Percentiles rank a stretch among this genome's conserved stretches.
Conservation (phyloP, 2,113 vertebrate genomes). For the Zosterops japonicus region DNA sequence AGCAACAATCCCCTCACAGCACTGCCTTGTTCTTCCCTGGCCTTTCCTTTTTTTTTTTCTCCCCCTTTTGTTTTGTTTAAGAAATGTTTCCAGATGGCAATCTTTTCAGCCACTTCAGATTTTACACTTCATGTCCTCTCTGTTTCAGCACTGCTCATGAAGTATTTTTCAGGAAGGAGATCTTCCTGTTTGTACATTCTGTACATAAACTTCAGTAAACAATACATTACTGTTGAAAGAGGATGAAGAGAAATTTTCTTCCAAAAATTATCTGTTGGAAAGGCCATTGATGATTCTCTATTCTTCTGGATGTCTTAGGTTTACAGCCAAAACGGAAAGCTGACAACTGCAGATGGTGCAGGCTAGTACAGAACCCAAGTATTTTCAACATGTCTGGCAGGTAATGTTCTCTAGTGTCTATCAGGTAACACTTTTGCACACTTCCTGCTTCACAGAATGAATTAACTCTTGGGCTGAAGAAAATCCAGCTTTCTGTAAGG, state of each 20-base stretch:
- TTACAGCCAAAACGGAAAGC: constrained; percentile 56
- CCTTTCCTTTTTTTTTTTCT: neutral
- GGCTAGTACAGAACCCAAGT: constrained; percentile 6
- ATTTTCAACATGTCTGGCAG: constrained; percentile 11
- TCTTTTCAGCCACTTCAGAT: constrained; percentile 54
- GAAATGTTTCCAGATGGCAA: neutral
- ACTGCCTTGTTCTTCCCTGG: neutral
- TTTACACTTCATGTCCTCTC: constrained; percentile 58
- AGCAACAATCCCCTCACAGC: constrained; percentile 36
- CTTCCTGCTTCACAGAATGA: constrained; percentile 4
- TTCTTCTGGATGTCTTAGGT: constrained; percentile 26
- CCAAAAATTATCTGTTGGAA: constrained; percentile 56
- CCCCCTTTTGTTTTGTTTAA: neutral
- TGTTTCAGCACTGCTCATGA: constrained; percentile 54
- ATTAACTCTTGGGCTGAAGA: constrained; percentile 26
- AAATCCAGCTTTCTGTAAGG: neutral
- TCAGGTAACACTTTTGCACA: constrained; percentile 8
- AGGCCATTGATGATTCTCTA: constrained; percentile 18
- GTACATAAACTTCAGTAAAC: constrained; percentile 76
- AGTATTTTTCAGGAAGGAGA: constrained; percentile 77
- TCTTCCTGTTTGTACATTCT: constrained; percentile 76
- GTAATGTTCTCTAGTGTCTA: neutral
- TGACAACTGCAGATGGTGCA: constrained; percentile 37
- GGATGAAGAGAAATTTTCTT: constrained; percentile 31
- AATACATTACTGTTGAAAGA: constrained; percentile 61